phyloP scores from a whole-genome alignment of 2,888 invertebrate species.

The Stomorhina lunata region DNA sequence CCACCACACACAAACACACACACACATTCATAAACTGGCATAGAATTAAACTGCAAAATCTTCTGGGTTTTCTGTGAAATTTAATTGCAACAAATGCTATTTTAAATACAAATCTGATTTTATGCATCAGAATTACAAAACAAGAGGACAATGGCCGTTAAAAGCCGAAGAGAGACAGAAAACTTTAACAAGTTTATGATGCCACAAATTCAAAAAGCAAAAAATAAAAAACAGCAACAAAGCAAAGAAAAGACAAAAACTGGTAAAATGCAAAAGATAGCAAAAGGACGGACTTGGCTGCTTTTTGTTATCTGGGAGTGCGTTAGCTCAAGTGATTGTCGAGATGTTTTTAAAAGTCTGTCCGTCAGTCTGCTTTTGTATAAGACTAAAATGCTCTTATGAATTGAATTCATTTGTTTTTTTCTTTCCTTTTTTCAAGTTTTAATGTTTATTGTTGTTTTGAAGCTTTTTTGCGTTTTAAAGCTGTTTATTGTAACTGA shows the following conservation, averaged over 20 bases:
- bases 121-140: slow-evolving; percentile 34
- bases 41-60: slow-evolving; percentile 32
- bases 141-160: slow-evolving; percentile 56
- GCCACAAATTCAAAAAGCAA: neutral
- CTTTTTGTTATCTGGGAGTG: slow-evolving; percentile 5
- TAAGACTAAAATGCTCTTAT: slow-evolving; percentile 16
- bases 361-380: neutral
- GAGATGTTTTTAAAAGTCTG: neutral
- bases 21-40: too few relatives aligned
- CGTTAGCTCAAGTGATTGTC: slow-evolving; percentile 10
- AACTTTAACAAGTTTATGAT: slow-evolving; percentile 11
- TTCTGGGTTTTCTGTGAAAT: slow-evolving; percentile 2
- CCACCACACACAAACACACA: slow-evolving; percentile 15
- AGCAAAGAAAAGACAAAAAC: too few relatives aligned
- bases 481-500: slow-evolving; percentile 1
- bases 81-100: slow-evolving; percentile 47
- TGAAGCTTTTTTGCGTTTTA: neutral
- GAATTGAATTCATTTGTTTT: slow-evolving; percentile 34
- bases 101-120: slow-evolving; percentile 54
- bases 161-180: neutral
- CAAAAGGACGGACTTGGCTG: neutral
- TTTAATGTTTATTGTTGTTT: slow-evolving; percentile 23
- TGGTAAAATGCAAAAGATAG: too few relatives aligned
- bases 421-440: neutral
- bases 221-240: too few relatives aligned